A percentile compares a stretch with the other conserved stretches of the same genome.
Conservation (phyloP, 2,113 vertebrate genomes). For the Tricholaema leucomelas region DNA sequence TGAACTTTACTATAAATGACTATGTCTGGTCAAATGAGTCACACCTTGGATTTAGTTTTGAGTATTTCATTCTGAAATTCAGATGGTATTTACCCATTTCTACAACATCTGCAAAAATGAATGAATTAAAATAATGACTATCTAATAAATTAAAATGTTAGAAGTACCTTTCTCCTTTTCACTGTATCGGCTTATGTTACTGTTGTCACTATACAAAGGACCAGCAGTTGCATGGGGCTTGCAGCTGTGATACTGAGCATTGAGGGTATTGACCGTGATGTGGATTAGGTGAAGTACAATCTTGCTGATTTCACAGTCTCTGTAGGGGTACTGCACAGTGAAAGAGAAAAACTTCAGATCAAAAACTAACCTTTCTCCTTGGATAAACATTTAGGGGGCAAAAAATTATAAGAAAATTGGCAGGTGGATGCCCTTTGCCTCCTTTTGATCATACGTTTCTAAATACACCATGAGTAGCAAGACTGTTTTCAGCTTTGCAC, state of each 20-base stretch:
- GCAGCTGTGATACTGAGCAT: slow-evolving; percentile 99
- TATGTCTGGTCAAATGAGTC: neutral
- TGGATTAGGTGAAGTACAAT: slow-evolving; percentile 94
- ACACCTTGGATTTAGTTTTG: neutral
- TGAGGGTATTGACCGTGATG: slow-evolving; percentile 97
- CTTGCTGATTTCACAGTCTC: slow-evolving; percentile 97
- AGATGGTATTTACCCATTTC: neutral
- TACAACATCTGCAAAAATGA: neutral
- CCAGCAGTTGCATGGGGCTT: slow-evolving; percentile 93
- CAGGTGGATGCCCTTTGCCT: neutral
- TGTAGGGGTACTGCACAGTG: slow-evolving; percentile 89
- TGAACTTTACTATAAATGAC: neutral
- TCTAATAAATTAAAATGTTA: neutral
- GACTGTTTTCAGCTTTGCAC: neutral
- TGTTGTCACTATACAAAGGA: slow-evolving; percentile 97
- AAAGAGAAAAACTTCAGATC: slow-evolving; percentile 46
- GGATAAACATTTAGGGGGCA: slow-evolving; percentile 20
- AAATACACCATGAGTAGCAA: neutral
- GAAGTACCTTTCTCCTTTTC: slow-evolving; percentile 96
- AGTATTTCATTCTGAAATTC: neutral
- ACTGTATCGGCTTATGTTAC: slow-evolving; percentile 97
- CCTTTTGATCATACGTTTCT: neutral
- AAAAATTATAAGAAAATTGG: neutral
- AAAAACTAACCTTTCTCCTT: slow-evolving; percentile 28
- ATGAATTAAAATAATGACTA: neutral